A percentile compares a stretch with the other conserved stretches of the same genome.
Conservation (phyloP, 2,888 invertebrate genomes). For the Mesorhabditis belari region DNA sequence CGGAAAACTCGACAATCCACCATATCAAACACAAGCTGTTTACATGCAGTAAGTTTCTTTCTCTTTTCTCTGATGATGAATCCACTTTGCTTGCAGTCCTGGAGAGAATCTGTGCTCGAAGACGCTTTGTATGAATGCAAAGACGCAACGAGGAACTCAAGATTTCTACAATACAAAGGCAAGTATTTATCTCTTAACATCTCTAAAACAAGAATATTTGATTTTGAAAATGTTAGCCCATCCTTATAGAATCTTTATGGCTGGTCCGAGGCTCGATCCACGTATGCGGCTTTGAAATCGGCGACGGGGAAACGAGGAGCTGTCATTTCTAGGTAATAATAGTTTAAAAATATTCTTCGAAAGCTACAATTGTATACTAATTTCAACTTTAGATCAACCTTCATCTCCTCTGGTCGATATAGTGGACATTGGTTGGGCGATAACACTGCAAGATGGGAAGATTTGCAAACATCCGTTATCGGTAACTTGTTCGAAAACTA, state of each 20-base stretch:
- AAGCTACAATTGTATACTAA: no score
- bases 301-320: slow-evolving; percentile 53
- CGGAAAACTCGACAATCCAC: slow-evolving; percentile 20
- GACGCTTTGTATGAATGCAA: slow-evolving; percentile 35
- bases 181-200: no score
- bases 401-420: slow-evolving; percentile 53
- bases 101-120: slow-evolving; percentile 14
- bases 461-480: no score
- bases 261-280: slow-evolving; percentile 68
- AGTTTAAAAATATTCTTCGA: no score
- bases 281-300: slow-evolving; percentile 58
- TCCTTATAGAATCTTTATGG: slow-evolving; percentile 66
- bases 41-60: neutral
- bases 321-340: slow-evolving; percentile 38
- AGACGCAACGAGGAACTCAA: slow-evolving; percentile 20
- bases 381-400: slow-evolving; percentile 50
- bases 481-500: no score
- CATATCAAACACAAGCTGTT: slow-evolving; percentile 25
- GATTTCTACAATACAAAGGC: slow-evolving; percentile 70
- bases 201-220: neutral
- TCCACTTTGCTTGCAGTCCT: neutral
- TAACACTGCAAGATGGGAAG: slow-evolving; percentile 70
- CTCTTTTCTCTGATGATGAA: neutral
- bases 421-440: slow-evolving; percentile 77
- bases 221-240: no score